phyloP scores from a whole-genome alignment of 2,113 vertebrate genomes.

The Scomber colias region DNA sequence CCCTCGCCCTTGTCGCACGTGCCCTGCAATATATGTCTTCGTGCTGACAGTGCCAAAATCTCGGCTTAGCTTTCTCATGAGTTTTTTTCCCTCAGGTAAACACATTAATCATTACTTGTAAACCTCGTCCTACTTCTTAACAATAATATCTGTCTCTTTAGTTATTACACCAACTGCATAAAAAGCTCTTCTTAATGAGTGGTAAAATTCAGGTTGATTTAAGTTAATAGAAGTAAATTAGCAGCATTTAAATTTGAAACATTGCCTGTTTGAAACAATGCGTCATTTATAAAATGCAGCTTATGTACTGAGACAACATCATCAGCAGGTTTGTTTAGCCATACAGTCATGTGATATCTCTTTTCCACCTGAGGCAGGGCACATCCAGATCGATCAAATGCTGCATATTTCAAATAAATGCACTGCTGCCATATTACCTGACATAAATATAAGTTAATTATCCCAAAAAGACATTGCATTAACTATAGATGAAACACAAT shows the following conservation, averaged over 20 bases:
- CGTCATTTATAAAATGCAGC: conserved; percentile 4
- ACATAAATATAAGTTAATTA: too few relatives aligned
- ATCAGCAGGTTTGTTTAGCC: neutral
- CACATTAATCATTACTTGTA: conserved; percentile 54
- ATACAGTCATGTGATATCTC: neutral
- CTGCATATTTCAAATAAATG: neutral
- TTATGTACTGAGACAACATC: neutral
- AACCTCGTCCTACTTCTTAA: neutral
- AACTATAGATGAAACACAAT: too few relatives aligned
- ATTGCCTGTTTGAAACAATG: neutral
- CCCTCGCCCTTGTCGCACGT: conserved; percentile 55
- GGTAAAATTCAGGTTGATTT: conserved; percentile 25
- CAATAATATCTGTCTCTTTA: conserved; percentile 13
- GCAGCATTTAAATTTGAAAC: conserved; percentile 5
- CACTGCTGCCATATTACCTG: too few relatives aligned
- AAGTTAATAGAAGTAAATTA: conserved; percentile 30
- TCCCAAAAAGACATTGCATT: too few relatives aligned
- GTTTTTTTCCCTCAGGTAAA: conserved; percentile 21
- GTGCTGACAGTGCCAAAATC: conserved; percentile 45
- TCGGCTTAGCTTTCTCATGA: conserved; percentile 29
- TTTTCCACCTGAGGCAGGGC: neutral
- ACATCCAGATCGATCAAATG: neutral
- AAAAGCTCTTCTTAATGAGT: conserved; percentile 30
- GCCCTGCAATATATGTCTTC: conserved; percentile 15
- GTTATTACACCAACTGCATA: conserved; percentile 35